Evolutionary conservation across 2,888 invertebrate genomes (phyloP), one percentile per base, ranked within the genome.

Genomic region (Apamea monoglypha): DNA sequence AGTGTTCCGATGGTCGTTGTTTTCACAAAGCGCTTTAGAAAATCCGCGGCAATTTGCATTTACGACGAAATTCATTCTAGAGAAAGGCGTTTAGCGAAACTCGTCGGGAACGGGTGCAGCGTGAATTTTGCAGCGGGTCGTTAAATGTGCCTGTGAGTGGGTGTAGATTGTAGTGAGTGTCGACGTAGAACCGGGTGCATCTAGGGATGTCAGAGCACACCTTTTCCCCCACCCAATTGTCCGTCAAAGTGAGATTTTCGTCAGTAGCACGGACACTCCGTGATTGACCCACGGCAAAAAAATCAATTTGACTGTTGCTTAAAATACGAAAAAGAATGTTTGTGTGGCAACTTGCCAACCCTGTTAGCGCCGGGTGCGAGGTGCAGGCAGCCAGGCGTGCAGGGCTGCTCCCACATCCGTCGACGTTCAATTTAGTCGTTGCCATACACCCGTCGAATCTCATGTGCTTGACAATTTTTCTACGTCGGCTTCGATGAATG

Each of bases 341-440:
- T 64, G 32, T 47, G 32, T 81, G n/a, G 56, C 40, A 70, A 73
- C 25, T 72, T 76, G 81, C 72, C 85, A 88, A 75, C 84, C 87
- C 85, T 90, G 84, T 87, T 85, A 87, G 77, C 61, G 40, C 68
- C 72, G 74, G 84, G 78, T 83, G 82, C 76, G 83, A 82, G 74
- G 71, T 70, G 78, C 61, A 81, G 73, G 86, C 90, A 91, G 89
- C 78, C 87, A 88, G 87, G 88, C 90, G 90, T 88, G 77, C 87
- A 89, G 86, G 80, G 83, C 76, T 81, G 84, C 83, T 80, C 86
- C 86, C 84, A 84, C 87, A 88, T 82, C 81, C 86, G 85, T 82
- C 90, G 89, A 87, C 89, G 91, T 93, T 91, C 92, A 91, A 93
- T 93, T 93, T 92, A 90, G 85, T 86, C 85, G 84, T 89, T 78